A percentile compares a stretch with the other conserved stretches of the same genome.
phyloP scores from a whole-genome alignment of 2,113 vertebrate species.

The Neomonachus schauinslandi region DNA sequence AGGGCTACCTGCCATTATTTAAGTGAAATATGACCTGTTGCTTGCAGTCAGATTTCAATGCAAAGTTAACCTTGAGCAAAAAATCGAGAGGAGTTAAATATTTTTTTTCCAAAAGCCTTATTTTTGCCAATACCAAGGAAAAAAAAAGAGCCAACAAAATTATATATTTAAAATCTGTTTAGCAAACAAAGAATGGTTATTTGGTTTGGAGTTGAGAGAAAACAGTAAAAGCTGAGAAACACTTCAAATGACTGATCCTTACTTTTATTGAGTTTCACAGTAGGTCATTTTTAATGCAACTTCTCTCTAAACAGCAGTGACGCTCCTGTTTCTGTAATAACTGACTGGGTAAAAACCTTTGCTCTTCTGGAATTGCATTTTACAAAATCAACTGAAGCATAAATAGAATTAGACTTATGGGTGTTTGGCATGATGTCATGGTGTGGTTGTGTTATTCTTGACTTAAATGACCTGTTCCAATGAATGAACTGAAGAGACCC shows the following conservation, averaged over 20 bases:
- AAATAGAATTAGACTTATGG: not conserved
- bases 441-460: constrained; percentile 5
- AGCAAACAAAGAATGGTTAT: not conserved
- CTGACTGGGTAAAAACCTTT: constrained; percentile 47
- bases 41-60: constrained; percentile 57
- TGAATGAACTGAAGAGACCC: not conserved
- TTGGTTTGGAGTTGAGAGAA: constrained; percentile 40
- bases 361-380: constrained; percentile 49
- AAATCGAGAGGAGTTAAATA: constrained; percentile 54
- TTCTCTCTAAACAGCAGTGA: constrained; percentile 42
- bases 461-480: constrained; percentile 27
- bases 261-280: constrained; percentile 56
- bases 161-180: constrained; percentile 22
- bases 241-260: constrained; percentile 26
- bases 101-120: constrained; percentile 37
- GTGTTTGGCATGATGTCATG: constrained; percentile 49
- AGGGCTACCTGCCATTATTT: constrained; percentile 65
- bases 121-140: constrained; percentile 44
- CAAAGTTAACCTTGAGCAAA: constrained; percentile 62
- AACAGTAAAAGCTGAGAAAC: constrained; percentile 50
- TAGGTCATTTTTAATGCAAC: constrained; percentile 54
- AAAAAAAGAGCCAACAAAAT: not conserved
- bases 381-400: constrained; percentile 42
- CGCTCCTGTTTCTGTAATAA: constrained; percentile 61
- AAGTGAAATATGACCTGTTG: constrained; percentile 62